Base-by-base conservation (phyloP, 2,797 vertebrate species). In the Syngnathus acus region DNA sequence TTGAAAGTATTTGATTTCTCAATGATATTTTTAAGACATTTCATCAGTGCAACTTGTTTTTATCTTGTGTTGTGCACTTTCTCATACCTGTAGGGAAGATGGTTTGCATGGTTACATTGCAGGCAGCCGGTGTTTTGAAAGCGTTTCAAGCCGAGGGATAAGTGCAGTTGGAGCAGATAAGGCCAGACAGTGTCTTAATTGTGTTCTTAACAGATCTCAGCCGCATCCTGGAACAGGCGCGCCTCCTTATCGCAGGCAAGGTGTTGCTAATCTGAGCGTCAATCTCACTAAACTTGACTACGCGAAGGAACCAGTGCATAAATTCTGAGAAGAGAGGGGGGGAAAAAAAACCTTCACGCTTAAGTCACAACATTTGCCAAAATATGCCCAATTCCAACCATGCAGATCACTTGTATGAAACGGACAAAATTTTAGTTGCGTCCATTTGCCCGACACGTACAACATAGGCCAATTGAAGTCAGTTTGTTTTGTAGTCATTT, bases 211-310 rank as follows among this genome's bases (percentile, higher is more conserved):
- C 84, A 85, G 85, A 89, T 86, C 79, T 82, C 55, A 77, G 70
- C 68, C 77, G 53, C 76, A 85, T 81, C 80, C 84, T 76, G 76
- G 81, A 72, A 65, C 78, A 69, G 65, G 72, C 19, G 47, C 68
- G 64, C 75, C 68, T 71, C 62, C 82, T 87, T 88, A 89, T 89
- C 88, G 72, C 76, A 70, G 55, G 61, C 47, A 47, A n/a, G 60
- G 60, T 43, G 16, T 62, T 62, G 78, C 81, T 90, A 88, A 90
- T 88, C 84, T 86, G 68, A 78, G 82, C 70, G n/a, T 67, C 73
- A 65, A 86, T 89, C 88, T 85, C 63, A 65, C 77, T 81, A 84
- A 88, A 87, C 81, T 80, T 82, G 83, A 87, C 82, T 79, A 81
- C 32, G 7, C 53, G 2, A 9, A 54, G 51, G 21, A 54, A 21